Percentiles rank a stretch among this genome's conserved stretches.
phyloP scores from a whole-genome alignment of 1,140 invertebrate genomes.

The Anoplophora glabripennis region DNA sequence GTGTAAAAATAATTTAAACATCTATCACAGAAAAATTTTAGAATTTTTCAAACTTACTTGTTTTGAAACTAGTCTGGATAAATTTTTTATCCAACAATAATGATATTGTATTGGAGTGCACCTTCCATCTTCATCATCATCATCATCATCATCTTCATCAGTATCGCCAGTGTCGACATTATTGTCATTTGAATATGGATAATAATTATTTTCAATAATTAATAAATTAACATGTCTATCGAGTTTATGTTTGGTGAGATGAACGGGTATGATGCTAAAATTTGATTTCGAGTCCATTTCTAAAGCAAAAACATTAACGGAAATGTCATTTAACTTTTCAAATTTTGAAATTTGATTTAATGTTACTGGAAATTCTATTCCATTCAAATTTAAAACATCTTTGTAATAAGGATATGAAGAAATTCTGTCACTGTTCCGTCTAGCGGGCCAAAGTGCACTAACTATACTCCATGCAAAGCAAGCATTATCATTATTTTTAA shows the following conservation, averaged over 20 bases:
- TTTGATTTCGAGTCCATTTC: constrained; percentile 3
- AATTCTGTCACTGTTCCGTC: not conserved
- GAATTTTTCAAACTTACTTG: constrained; percentile 16
- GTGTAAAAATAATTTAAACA: constrained; percentile 31
- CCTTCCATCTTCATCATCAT: too few relatives aligned
- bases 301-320: not conserved
- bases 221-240: constrained; percentile 9
- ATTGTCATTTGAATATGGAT: constrained; percentile 6
- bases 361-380: not conserved
- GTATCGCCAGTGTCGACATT: not conserved
- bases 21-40: constrained; percentile 34
- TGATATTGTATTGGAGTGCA: constrained; percentile 17
- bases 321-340: not conserved
- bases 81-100: constrained; percentile 27
- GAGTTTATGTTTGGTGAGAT: constrained; percentile 2
- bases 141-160: too few relatives aligned
- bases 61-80: constrained; percentile 22
- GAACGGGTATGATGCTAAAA: not conserved
- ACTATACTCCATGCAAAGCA: constrained; percentile 29
- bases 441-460: constrained; percentile 1
- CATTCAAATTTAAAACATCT: constrained; percentile 7
- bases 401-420: constrained; percentile 5
- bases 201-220: not conserved
- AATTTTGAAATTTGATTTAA: not conserved
- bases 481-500: constrained; percentile 23